A percentile compares a stretch with the other conserved stretches of the same genome.
These are phyloP conservation scores for Steatornis caripensis DNA, from an alignment of 2,113 vertebrate genomes.

Conservation along the genomic window DNA sequence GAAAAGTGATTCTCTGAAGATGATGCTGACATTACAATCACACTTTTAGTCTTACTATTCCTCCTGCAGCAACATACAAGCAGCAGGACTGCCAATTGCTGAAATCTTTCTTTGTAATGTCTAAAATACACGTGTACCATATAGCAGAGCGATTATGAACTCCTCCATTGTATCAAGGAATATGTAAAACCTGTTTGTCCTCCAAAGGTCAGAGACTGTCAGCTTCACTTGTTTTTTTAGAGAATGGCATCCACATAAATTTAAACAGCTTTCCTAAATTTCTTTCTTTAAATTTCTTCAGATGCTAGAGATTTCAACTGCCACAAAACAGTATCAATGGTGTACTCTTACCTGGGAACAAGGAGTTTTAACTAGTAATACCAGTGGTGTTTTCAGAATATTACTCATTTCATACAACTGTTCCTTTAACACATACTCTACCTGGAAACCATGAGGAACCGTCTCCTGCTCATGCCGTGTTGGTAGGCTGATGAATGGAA, in stretches of 20 bases:
- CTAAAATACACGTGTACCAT: background rate
- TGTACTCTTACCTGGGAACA: background rate
- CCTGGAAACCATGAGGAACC: slow-evolving; percentile 69
- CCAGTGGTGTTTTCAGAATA: background rate
- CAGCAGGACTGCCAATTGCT: background rate
- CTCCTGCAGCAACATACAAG: background rate
- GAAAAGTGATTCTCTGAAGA: background rate
- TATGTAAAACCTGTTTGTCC: background rate
- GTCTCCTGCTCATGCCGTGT: slow-evolving; percentile 55
- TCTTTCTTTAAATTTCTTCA: background rate
- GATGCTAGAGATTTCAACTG: background rate
- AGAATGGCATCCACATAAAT: background rate
- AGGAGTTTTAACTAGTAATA: background rate
- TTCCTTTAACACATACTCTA: slow-evolving; percentile 9
- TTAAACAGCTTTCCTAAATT: background rate
- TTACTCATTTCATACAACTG: background rate
- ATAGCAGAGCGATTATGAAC: background rate
- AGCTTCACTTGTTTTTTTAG: background rate
- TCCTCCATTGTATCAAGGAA: background rate
- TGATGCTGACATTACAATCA: background rate
- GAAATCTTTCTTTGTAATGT: background rate
- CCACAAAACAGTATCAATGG: background rate
- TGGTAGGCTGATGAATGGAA: slow-evolving; percentile 65
- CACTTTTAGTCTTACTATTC: background rate
- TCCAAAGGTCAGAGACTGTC: background rate